Percentiles rank a stretch among this genome's conserved stretches.
phyloP scores from a whole-genome alignment of 2,797 vertebrate genomes.

The Neosalanx taihuensis region DNA sequence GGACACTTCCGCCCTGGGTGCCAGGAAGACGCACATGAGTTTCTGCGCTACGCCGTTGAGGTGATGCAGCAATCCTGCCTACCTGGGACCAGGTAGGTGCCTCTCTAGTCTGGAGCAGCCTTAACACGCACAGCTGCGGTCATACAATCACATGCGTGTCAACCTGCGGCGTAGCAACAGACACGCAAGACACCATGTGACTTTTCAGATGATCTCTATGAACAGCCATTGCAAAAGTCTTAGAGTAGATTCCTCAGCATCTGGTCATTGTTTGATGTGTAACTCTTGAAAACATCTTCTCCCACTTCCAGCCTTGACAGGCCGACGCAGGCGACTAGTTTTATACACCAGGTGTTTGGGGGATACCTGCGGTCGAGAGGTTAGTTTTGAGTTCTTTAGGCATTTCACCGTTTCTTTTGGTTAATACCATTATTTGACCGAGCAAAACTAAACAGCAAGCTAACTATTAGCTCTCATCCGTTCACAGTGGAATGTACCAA shows the following conservation, averaged over 20 bases:
- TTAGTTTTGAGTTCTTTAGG: constrained; percentile 48
- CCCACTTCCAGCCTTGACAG: constrained; percentile 85
- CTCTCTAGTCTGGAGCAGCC: neutral
- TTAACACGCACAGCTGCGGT: neutral
- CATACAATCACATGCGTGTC: neutral
- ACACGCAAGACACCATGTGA: too few relatives aligned
- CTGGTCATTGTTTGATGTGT: too few relatives aligned
- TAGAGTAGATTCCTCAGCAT: too few relatives aligned
- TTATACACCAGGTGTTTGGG: constrained; percentile 97
- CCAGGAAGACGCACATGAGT: constrained; percentile 98
- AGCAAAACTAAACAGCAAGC: too few relatives aligned
- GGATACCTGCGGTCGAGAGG: constrained; percentile 95
- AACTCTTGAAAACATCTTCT: neutral
- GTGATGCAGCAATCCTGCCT: constrained; percentile 98
- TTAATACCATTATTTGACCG: too few relatives aligned
- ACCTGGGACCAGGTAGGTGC: constrained; percentile 89
- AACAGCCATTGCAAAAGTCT: too few relatives aligned
- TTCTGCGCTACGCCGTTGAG: constrained; percentile 93
- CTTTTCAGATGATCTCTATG: too few relatives aligned
- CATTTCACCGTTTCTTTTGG: neutral
- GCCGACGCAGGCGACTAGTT: constrained; percentile 91
- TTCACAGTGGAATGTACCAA: constrained; percentile 94
- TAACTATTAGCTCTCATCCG: too few relatives aligned
- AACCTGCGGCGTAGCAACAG: too few relatives aligned
- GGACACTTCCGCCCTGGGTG: constrained; percentile 94